phyloP scores from a whole-genome alignment of 2,888 invertebrate genomes.

The Asteroscopus sphinx region DNA sequence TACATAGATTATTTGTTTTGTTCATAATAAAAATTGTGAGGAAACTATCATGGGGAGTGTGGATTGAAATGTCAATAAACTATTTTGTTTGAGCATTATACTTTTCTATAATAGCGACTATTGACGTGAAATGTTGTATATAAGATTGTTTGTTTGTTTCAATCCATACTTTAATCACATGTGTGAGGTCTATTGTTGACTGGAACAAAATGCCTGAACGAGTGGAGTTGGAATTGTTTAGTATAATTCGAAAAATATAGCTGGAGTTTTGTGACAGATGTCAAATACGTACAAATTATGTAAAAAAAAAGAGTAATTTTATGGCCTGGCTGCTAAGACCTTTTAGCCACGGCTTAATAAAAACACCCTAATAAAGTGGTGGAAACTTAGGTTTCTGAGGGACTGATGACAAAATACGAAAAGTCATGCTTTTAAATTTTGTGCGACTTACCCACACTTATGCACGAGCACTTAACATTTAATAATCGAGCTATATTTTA shows the following conservation, averaged over 20 bases:
- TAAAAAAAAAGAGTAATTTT: no score
- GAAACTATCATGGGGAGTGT: constrained; percentile 38
- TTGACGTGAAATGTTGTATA: constrained; percentile 24
- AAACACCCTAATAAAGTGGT: no score
- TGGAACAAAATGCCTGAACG: background rate
- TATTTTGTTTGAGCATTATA: constrained; percentile 33
- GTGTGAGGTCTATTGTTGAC: constrained; percentile 16
- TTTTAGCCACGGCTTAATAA: no score
- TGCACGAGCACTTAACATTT: no score
- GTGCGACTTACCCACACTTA: no score
- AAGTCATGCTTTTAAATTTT: no score
- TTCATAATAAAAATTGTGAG: constrained; percentile 45
- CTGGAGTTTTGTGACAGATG: no score
- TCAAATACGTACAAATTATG: no score
- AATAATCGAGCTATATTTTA: no score
- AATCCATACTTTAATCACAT: constrained; percentile 34
- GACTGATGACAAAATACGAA: no score
- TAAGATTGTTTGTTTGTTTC: constrained; percentile 18
- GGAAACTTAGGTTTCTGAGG: no score
- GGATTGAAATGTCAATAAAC: constrained; percentile 53
- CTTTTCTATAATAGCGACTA: constrained; percentile 20
- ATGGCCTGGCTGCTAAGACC: no score
- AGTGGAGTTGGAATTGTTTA: background rate
- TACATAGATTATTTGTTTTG: constrained; percentile 45
- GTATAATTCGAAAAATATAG: background rate